Base-by-base conservation (phyloP, 2,888 invertebrate species). In the Pandemis heparana region DNA sequence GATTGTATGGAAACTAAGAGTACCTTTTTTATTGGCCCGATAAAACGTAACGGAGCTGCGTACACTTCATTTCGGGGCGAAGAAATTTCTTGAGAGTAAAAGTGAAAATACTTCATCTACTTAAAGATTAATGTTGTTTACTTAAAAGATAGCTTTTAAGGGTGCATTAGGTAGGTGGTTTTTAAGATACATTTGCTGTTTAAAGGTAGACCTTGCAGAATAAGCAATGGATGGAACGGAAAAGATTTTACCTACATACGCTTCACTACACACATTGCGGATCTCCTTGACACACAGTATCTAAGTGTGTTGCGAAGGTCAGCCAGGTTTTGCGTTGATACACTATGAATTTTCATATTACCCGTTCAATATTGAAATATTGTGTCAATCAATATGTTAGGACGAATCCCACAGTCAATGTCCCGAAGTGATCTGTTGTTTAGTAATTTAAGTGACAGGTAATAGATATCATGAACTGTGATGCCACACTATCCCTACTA, bases 271-370 rank as follows among this genome's bases (percentile, higher is more conserved):
- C 48, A 59, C 43, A 18, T 16, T 60, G 51, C 43, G 46, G 69
- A 41, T 70, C 65, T 69, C 74, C 74, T 70, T 74, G 74, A 70
- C 73, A 74, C 70, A 39, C 48, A 12, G 74, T 43, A 74, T 64
- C 56, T 74, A 53, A 53, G 53, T 18, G 60, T 61, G 43, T 53
- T 39, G 60, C 43, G 69, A 74, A 74, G 74, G 74, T 65, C 60
- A 46, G 53, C 38, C 63, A 68, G 68, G 68, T 65, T 63, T 74
- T 46, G 59, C 64, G 18, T 65, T 74, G 38, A 65, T 41, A 74
- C 48, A 71, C 41, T 43, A 48, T 41, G 41, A 48, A 38, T 43
- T 32, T 46, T 56, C 53, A 65, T 69, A 51, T 43, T 56, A 53
- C n/a, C 41, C 43, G 60, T 65, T 53, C 56, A 65, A 18, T 53